Evolutionary conservation across 2,888 invertebrate species (phyloP), one percentile per base, ranked within the genome.

Genomic region (Ommatoiulus sabulosus): DNA sequence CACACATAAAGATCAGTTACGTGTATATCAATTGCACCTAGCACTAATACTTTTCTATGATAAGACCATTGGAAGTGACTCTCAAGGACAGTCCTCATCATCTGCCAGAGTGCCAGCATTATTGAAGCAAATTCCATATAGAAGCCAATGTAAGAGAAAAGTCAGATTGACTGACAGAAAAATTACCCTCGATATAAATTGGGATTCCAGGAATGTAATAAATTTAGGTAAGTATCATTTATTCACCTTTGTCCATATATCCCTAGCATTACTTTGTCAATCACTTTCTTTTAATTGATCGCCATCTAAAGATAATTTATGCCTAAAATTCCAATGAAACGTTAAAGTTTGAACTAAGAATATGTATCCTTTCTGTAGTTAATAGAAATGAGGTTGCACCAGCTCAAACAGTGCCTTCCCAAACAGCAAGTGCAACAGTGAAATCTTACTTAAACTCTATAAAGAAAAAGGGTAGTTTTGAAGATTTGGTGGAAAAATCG

Each of bases 181-280:
- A 89, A 48, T 86, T 84, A 89, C 52, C 52, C 20, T 89, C 7
- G 80, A 86, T 48, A 44, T 89, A n/a, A 63, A 80, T 35, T 46
- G 44, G 12, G 35, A 88, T 44, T 5, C 48, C 10, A 35, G n/a
- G 35, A 24, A 57, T 57, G 15, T 8, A 2, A 8, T 20, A 44
- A 7, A 44, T 86, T 86, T 44, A 86, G 86, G 86, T 86, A 46
- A n/a, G 84, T n/a, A 12, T 84, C 12, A 12, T 84, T 12, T 24
- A 43, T 84, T 84, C 10, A 8, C 20, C 12, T 20, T 1, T 20
- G 15, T 84, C 20, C 84, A 20, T 84, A 5, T 84, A 84, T 0
- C 20, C 4, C n/a, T 43, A 80, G 0, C 84, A 84, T 43, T n/a
- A n/a, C 20, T 84, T 52, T 4, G 12, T 15, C 52, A 52, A 35